Evolutionary conservation across 2,797 vertebrate species (phyloP).

Genomic region (Gymnothorax reevesii): DNA sequence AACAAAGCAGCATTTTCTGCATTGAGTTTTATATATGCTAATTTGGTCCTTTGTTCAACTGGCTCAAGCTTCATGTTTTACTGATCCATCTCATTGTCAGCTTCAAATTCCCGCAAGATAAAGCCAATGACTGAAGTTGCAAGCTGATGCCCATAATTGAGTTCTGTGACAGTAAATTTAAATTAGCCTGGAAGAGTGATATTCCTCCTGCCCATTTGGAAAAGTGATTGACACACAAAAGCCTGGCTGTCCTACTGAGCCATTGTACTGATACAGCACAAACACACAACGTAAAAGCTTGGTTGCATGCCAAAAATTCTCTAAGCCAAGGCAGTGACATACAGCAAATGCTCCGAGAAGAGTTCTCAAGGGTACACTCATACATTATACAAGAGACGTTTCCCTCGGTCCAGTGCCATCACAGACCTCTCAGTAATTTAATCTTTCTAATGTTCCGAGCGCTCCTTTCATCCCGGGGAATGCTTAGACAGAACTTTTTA

Average conservation of each 20-base stretch:
- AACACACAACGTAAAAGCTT: constrained; percentile 17
- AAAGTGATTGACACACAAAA: constrained; percentile 10
- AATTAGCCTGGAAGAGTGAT: background rate
- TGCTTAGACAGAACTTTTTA: constrained; percentile 66
- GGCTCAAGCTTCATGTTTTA: background rate
- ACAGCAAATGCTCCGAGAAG: background rate
- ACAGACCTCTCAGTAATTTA: constrained; percentile 63
- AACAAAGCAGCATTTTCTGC: too few relatives aligned
- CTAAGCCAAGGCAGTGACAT: background rate
- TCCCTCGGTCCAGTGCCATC: constrained; percentile 56
- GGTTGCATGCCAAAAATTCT: constrained; percentile 10
- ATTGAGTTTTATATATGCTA: too few relatives aligned
- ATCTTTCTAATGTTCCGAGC: constrained; percentile 64
- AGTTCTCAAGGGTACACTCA: constrained; percentile 44
- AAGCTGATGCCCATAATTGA: constrained; percentile 6
- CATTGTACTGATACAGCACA: background rate
- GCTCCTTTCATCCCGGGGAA: constrained; percentile 60
- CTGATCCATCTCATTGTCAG: background rate
- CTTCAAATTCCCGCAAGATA: background rate
- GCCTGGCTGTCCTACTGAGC: background rate
- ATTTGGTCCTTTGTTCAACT: background rate
- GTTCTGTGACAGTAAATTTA: constrained; percentile 24
- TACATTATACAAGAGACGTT: constrained; percentile 41
- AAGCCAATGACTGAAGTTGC: background rate
- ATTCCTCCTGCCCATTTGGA: constrained; percentile 2